Base-by-base conservation (phyloP, 1,140 invertebrate genomes). In the Hyles euphorbiae region DNA sequence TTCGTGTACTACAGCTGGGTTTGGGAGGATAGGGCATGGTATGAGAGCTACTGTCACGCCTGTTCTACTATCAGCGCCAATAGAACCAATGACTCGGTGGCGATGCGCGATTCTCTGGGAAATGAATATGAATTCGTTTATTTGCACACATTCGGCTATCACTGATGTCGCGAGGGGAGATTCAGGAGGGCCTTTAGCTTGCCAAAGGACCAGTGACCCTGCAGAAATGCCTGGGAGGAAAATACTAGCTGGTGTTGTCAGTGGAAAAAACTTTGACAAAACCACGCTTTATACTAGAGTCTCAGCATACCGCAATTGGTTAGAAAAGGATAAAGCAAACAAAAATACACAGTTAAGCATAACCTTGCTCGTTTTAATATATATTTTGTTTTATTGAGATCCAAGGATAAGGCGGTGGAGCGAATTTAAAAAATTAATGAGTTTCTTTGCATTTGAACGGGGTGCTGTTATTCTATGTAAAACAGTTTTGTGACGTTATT, bases 211-310 rank as follows among this genome's bases (percentile, higher is more conserved):
- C 1, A 11, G 53, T 5, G 78, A 83, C 34, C 66, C 73, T 0
- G 62, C 33, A 3, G 75, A 81, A 22, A 47, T 57, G 2, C 34
- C 53, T 0, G 47, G 54, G 2, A 69, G 49, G 6, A 72, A 74
- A n/a, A 50, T 81, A 6, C 50, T 87, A 34, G 76, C 76, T 0
- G 83, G 83, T 0, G 50, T 87, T 0, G 80, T 83, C 2, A 76
- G 80, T 50, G 83, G 83, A 2, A 84, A 84, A 54, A 84, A 83
- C 56, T 74, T 73, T 49, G 83, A 84, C 53, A 77, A 68, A 51
- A 82, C 81, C 0, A 80, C 73, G 0, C 46, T 87, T 10, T 87
- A 61, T 47, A 84, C 80, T 1, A 63, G 83, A 33, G 72, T 87
- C 0, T 82, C 83, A 0, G 67, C 61, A 4, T 87, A 72, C 53